Conservation (phyloP, 2,113 vertebrate genomes). For the Acrocephalus arundinaceus region DNA sequence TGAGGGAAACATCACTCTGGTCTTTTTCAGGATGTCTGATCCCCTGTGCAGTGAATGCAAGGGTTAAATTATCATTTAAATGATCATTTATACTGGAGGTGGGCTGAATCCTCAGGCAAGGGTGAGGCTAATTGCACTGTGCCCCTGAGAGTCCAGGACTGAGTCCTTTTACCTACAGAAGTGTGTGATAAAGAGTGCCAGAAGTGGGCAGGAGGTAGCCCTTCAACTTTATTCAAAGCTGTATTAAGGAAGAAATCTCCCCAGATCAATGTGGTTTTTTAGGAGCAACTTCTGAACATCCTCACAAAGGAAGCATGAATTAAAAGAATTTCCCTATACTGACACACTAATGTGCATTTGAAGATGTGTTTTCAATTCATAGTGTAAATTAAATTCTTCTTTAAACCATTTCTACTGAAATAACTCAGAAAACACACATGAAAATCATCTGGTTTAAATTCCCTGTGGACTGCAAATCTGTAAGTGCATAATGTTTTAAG, state of each 20-base stretch:
- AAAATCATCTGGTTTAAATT: conserved; percentile 13
- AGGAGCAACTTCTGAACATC: not conserved
- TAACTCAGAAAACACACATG: not conserved
- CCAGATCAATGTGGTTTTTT: not conserved
- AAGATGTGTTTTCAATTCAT: not conserved
- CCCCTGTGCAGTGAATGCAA: not conserved
- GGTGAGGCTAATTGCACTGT: not conserved
- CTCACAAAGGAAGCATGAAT: not conserved
- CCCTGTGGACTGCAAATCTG: not conserved
- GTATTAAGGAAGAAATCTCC: not conserved
- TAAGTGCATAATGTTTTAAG: not conserved
- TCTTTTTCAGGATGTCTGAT: not conserved
- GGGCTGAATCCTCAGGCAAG: not conserved
- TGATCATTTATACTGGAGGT: not conserved
- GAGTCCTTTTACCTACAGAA: not conserved
- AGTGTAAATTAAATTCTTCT: not conserved
- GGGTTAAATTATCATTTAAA: not conserved
- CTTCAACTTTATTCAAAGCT: not conserved
- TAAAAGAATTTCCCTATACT: not conserved
- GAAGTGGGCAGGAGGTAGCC: not conserved
- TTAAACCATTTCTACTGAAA: not conserved
- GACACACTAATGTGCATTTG: not conserved
- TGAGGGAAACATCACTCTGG: not conserved
- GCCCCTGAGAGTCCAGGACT: not conserved
- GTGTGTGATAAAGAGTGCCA: not conserved